These are phyloP conservation scores for Charadrius vociferus DNA, from an alignment of 2,113 vertebrate species.

Conservation along the genomic window DNA sequence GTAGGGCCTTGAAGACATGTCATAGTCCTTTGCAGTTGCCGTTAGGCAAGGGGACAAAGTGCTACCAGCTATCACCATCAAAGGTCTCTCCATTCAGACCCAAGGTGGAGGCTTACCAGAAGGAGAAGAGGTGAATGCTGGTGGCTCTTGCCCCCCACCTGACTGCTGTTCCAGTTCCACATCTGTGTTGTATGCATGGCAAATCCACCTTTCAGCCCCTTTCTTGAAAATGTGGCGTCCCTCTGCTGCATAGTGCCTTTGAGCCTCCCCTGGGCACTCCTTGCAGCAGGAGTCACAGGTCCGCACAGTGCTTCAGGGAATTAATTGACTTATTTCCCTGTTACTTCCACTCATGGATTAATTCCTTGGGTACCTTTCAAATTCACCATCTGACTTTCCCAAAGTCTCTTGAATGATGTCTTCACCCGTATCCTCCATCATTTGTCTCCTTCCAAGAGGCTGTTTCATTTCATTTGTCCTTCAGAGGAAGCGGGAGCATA, in stretches of 20 bases:
- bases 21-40: not conserved
- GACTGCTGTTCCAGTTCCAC: not conserved
- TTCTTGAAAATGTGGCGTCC: not conserved
- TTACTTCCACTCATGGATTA: not conserved
- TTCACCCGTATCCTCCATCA: not conserved
- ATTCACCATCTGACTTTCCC: not conserved
- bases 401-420: not conserved
- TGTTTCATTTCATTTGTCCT: conserved; percentile 59
- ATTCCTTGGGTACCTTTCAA: conserved; percentile 23
- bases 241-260: not conserved
- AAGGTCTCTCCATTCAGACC: not conserved
- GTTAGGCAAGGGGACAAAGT: rapidly evolving
- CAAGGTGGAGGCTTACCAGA: not conserved
- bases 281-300: not conserved
- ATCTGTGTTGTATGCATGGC: not conserved
- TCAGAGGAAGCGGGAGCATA: not conserved
- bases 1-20: not conserved
- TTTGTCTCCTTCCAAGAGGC: conserved; percentile 39
- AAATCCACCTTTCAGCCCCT: not conserved
- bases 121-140: not conserved
- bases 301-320: not conserved
- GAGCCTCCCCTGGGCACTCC: not conserved
- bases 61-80: not conserved
- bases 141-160: not conserved
- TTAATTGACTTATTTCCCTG: not conserved